Conservation (phyloP, 2,797 vertebrate species). For the Halcyon leucocephala region DNA sequence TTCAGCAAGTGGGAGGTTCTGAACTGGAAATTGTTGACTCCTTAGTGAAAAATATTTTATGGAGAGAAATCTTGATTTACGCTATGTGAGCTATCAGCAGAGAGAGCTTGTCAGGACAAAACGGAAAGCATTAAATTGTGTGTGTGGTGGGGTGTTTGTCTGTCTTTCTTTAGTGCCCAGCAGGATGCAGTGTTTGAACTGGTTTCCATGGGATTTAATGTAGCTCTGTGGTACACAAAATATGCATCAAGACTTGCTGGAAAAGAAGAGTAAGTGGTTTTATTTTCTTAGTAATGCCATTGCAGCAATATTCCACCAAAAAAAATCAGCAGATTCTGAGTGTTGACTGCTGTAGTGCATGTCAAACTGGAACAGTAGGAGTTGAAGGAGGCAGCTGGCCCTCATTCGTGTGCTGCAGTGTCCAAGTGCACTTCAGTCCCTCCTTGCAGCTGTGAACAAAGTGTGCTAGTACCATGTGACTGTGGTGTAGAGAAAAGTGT, state of each 20-base stretch:
- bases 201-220: conserved; percentile 94
- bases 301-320: background rate
- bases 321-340: background rate
- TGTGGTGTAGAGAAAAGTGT: background rate
- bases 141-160: background rate
- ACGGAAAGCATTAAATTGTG: background rate
- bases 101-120: background rate
- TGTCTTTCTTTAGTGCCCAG: conserved; percentile 85
- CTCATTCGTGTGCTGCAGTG: background rate
- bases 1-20: background rate
- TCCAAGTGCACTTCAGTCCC: background rate
- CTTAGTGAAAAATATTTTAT: background rate
- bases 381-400: background rate
- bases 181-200: conserved; percentile 97
- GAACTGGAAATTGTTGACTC: background rate
- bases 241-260: conserved; percentile 93
- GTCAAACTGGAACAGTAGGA: background rate
- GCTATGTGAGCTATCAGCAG: background rate
- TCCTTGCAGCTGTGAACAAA: background rate
- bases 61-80: background rate
- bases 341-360: background rate
- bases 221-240: conserved; percentile 96
- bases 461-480: background rate
- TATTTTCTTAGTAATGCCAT: background rate
- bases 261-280: conserved; percentile 93